Evolutionary conservation across 2,888 invertebrate species (phyloP), one percentile per base, ranked within the genome.

Genomic region (Polia nebulosa): DNA sequence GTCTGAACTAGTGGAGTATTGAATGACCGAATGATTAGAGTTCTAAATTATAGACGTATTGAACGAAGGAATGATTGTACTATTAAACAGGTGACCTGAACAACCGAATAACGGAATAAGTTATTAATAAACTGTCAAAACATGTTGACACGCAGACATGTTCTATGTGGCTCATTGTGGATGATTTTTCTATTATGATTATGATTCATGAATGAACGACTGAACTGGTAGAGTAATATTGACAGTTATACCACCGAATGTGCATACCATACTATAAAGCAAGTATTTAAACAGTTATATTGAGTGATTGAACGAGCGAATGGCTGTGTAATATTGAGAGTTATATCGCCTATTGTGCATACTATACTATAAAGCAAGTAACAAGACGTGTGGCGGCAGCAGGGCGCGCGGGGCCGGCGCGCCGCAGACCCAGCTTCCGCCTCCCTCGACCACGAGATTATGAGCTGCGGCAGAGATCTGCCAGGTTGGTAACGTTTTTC

Each of bases 371-470:
- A 84, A 87, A 83, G 82, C 85, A 89, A 93, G 92, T 93, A 80
- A 63, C 59, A 29, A 53, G 76, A 36, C 89, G 73, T 89, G 85
- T 83, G 89, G 89, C 88, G 88, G 77, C 89, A 94, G 94, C 94
- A 93, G 84, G 87, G 90, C 72, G 88, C 83, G 39, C 86, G 90
- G 5, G 72, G 72, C 41, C 87, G 90, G 69, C 90, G 90, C 81
- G 88, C 90, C 63, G 91, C 91, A 36, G 95, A 95, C 85, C 93
- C 95, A 17, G 95, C 92, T 82, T 95, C 95, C 81, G 92, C 95
- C 56, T 94, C 94, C 47, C 92, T 95, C 81, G 95, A 95, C 92
- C 94, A 94, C 90, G 95, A 95, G 91, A 95, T 95, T 85, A 95
- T 95, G 95, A 91, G 92, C 88, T 94, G 94, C 87, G 91, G 91